phyloP scores from a whole-genome alignment of 2,888 invertebrate genomes.

The Phengaris arion region DNA sequence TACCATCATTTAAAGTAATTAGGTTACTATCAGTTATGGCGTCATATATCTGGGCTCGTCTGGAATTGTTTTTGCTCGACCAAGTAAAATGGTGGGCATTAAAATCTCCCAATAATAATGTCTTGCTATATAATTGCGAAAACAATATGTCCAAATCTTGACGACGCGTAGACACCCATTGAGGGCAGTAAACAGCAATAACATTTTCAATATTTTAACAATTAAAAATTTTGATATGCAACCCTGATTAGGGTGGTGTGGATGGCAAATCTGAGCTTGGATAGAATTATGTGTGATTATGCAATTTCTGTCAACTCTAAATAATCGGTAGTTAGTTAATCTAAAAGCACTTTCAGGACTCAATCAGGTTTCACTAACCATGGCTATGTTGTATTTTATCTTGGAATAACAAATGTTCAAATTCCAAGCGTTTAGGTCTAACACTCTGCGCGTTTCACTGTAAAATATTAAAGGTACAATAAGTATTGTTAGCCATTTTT shows the following conservation, averaged over 20 bases:
- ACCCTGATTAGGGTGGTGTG: not conserved
- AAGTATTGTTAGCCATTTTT: not conserved
- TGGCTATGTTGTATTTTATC: slow-evolving; percentile 10
- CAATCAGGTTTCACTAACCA: not conserved
- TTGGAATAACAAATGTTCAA: slow-evolving; percentile 22
- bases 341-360: slow-evolving; percentile 13
- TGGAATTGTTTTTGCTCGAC: not conserved
- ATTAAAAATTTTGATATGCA: slow-evolving; percentile 7
- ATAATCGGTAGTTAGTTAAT: slow-evolving; percentile 14
- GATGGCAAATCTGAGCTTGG: not conserved
- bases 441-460: slow-evolving; percentile 18
- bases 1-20: not conserved
- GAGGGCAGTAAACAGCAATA: slow-evolving; percentile 7
- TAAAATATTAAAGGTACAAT: slow-evolving; percentile 13
- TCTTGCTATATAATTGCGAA: not conserved
- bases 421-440: slow-evolving; percentile 22
- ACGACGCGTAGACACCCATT: not conserved
- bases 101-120: not conserved
- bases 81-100: slow-evolving; percentile 14
- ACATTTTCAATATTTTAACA: slow-evolving; percentile 15
- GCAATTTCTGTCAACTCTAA: slow-evolving; percentile 9
- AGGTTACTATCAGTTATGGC: not conserved
- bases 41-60: slow-evolving; percentile 1
- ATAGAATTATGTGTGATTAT: not conserved
- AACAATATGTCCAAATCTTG: not conserved